Conservation (phyloP, 2,113 vertebrate genomes). For the Tretioscincus oriximinensis region DNA sequence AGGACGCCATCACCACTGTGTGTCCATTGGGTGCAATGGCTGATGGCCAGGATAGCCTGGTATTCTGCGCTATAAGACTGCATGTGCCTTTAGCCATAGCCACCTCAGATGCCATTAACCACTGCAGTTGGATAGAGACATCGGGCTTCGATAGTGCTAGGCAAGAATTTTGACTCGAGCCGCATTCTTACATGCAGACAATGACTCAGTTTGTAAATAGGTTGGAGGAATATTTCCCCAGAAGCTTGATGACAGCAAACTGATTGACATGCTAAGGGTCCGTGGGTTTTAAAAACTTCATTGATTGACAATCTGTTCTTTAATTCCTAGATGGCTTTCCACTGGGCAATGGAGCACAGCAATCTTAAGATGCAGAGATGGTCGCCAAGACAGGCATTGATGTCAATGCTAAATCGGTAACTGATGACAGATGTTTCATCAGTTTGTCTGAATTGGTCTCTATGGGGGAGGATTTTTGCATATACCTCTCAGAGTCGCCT, state of each 20-base stretch:
- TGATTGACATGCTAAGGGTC: slow-evolving; percentile 60
- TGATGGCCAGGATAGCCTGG: too few species aligned
- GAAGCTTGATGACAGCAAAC: slow-evolving; percentile 57
- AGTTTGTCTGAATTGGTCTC: slow-evolving; percentile 61
- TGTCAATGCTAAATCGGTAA: slow-evolving; percentile 81
- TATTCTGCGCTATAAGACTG: too few species aligned
- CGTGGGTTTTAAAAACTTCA: slow-evolving; percentile 8
- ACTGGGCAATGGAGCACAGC: slow-evolving; percentile 72
- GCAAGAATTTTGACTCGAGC: slow-evolving; percentile 48
- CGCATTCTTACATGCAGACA: slow-evolving; percentile 34
- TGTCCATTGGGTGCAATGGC: too few species aligned
- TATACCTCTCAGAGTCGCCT: slow-evolving; percentile 47
- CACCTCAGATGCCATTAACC: slow-evolving; percentile 37
- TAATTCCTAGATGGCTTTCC: slow-evolving; percentile 73
- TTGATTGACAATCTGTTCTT: slow-evolving; percentile 66
- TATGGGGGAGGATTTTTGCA: slow-evolving; percentile 68
- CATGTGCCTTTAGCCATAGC: neutral
- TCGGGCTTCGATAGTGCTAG: slow-evolving; percentile 10
- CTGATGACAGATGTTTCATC: slow-evolving; percentile 74
- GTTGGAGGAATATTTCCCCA: slow-evolving; percentile 43
- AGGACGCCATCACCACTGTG: too few species aligned
- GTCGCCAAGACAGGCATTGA: slow-evolving; percentile 75
- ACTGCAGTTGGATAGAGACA: slow-evolving; percentile 30
- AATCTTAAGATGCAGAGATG: slow-evolving; percentile 71
- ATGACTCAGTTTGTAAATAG: slow-evolving; percentile 51